phyloP scores from a whole-genome alignment of 2,797 vertebrate species.

The Pipistrellus kuhlii region DNA sequence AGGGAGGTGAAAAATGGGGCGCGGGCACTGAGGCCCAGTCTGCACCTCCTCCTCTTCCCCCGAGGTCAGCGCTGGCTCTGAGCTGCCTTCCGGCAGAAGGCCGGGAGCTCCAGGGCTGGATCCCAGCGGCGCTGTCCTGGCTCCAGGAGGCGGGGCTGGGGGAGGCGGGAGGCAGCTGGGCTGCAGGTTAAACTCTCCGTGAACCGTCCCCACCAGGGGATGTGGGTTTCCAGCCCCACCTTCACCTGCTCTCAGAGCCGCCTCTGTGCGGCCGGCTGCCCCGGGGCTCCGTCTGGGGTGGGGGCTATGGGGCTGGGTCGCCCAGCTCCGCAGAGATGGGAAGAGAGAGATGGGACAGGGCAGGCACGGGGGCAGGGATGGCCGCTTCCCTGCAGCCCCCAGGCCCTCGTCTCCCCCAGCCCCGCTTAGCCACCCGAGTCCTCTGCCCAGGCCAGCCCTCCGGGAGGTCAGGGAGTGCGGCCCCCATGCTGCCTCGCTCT shows the following conservation, averaged over 20 bases:
- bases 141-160: not conserved
- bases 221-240: not conserved
- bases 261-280: too few relatives aligned
- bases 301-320: not conserved
- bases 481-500: not conserved
- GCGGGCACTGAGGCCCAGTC: not conserved
- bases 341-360: not conserved
- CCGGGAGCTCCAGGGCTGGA: fast-evolving
- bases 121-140: not conserved
- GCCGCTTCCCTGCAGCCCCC: not conserved
- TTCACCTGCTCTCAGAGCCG: not conserved
- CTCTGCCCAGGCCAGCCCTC: not conserved
- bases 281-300: not conserved
- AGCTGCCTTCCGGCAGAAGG: too few relatives aligned
- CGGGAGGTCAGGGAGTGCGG: not conserved
- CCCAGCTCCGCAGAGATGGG: not conserved
- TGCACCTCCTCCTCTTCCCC: not conserved
- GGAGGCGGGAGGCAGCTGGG: too few relatives aligned
- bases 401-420: not conserved
- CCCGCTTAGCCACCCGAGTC: too few relatives aligned
- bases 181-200: too few relatives aligned
- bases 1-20: not conserved
- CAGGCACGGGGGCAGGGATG: not conserved
- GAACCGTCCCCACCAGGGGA: not conserved
- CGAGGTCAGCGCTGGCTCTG: fast-evolving